Base-by-base conservation (phyloP, 2,797 vertebrate species). In the Masticophis lateralis region DNA sequence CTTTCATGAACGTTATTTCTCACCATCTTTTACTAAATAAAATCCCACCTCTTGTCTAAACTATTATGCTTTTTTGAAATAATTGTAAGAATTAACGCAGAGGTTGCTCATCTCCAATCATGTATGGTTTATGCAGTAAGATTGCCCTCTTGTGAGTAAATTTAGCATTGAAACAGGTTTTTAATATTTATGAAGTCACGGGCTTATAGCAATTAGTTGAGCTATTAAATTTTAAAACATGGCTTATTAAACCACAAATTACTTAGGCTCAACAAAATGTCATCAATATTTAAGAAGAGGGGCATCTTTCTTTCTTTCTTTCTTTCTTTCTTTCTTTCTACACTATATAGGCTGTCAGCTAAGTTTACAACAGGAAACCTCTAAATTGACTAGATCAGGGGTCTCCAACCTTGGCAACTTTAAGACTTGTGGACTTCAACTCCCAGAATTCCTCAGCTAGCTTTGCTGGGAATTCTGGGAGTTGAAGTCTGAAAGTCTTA, bases 71-170 rank as follows among this genome's bases (percentile, higher is more conserved):
- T 0, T 0, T 1, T 79, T 94, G 47, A 56, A 83, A 25, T 28
- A 87, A 94, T 94, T 89, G n/a, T n/a, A 47, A 8, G 1, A 9
- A 9, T 69, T 88, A 86, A 60, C 27, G 57, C 43, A 5, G 1
- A 11, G 43, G 27, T 0, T 43, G 2, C 28, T 83, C 9, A 11
- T 88, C 43, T 28, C 0, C 0, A 22, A 0, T 13, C 5, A 32
- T 83, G 37, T 4, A 25, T 43, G 86, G 22, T 20, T 27, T 53
- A 32, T 55, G 63, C 86, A 83, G 16, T 57, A 47, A 90, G 91
- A 92, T 56, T 92, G 90, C 96, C 96, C 96, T 96, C 97, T 94
- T 94, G 96, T 96, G 97, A 88, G 47, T 86, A 60, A 47, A 94
- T 43, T 14, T 86, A 86, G 94, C 94, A 95, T 25, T 96, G 94